Evolutionary conservation across 2,797 vertebrate species (phyloP).

Genomic region (Argya squamiceps): DNA sequence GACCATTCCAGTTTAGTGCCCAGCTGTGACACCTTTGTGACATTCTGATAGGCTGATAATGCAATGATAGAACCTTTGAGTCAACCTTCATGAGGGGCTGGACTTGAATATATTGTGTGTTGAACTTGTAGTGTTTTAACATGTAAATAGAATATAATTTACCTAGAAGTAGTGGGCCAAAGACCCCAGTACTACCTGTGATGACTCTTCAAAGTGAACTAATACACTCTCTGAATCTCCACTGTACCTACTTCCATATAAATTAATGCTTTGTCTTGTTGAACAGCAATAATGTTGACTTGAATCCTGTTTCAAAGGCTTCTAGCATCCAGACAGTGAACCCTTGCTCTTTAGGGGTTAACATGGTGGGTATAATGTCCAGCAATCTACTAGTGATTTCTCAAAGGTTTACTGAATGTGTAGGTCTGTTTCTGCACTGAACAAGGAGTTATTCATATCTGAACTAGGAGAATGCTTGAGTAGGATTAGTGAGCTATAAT

Average conservation of each 20-base stretch:
- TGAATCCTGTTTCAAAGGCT: conserved; percentile 4
- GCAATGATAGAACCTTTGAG: not conserved
- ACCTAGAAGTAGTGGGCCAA: conserved; percentile 4
- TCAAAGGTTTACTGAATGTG: not conserved
- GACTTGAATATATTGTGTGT: not conserved
- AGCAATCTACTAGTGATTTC: not conserved
- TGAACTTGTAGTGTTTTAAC: not conserved
- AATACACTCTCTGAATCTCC: not conserved
- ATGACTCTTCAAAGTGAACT: not conserved
- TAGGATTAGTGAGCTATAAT: conserved; percentile 2
- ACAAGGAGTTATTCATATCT: not conserved
- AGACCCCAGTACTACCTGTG: not conserved
- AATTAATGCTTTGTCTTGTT: not conserved
- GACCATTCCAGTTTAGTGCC: not conserved
- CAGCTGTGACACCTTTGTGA: not conserved
- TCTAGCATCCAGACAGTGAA: not conserved
- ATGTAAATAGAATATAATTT: conserved; percentile 7
- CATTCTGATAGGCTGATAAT: not conserved
- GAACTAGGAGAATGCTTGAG: conserved; percentile 1
- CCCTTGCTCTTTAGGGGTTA: not conserved
- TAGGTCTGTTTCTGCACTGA: not conserved
- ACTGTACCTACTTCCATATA: not conserved
- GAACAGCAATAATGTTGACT: conserved; percentile 3
- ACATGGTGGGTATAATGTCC: not conserved
- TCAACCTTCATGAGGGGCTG: not conserved